Evolutionary conservation across 2,113 vertebrate genomes (phyloP).

Genomic region (Anoplopoma fimbria): DNA sequence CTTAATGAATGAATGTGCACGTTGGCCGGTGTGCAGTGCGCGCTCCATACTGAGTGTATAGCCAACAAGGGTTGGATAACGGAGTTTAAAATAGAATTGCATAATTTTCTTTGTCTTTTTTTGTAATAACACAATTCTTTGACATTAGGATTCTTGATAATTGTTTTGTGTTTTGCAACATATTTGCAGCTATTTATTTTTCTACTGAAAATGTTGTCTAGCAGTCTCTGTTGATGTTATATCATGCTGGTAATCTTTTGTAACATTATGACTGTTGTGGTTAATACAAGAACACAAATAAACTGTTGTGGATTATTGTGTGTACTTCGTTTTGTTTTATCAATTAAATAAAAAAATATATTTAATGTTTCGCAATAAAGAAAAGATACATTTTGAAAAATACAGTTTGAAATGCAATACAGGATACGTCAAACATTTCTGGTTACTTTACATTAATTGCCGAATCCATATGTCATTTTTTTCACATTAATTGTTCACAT

Average conservation of each 20-base stretch:
- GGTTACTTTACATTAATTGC: background rate
- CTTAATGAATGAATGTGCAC: slow-evolving; percentile 56
- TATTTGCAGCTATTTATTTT: background rate
- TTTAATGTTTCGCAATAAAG: background rate
- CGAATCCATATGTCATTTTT: background rate
- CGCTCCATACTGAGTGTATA: background rate
- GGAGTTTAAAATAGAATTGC: background rate
- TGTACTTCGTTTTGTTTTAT: background rate
- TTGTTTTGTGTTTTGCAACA: background rate
- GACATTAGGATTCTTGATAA: background rate
- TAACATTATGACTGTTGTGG: background rate
- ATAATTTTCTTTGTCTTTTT: background rate
- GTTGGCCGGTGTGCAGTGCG: background rate
- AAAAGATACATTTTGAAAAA: background rate
- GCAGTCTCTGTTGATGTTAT: background rate
- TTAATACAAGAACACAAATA: background rate
- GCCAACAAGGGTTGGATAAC: background rate
- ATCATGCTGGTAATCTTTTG: background rate
- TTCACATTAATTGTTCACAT: slow-evolving; percentile 4
- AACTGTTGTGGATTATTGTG: background rate
- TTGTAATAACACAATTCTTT: background rate
- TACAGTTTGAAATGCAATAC: background rate
- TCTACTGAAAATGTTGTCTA: background rate
- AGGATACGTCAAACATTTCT: background rate
- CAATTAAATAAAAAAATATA: background rate